These are phyloP conservation scores for Xestia rhomboidea DNA, from an alignment of 2,888 invertebrate genomes.

Conservation along the genomic window DNA sequence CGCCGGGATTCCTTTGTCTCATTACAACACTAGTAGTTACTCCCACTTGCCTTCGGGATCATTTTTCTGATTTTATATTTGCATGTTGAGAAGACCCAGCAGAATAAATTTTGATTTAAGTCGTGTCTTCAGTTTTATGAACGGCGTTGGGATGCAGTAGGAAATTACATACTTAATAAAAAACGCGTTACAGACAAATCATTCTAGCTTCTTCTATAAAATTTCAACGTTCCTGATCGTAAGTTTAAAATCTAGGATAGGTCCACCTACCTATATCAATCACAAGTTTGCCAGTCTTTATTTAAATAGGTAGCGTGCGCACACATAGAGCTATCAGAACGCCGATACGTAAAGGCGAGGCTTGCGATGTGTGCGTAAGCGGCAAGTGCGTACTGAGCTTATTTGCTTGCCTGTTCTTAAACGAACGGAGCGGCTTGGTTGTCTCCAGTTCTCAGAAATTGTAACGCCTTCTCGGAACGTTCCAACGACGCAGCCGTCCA, in stretches of 20 bases:
- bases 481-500: conserved; percentile 85
- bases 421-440: conserved; percentile 85
- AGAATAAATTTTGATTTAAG: not conserved
- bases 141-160: not conserved
- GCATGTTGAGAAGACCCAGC: not conserved
- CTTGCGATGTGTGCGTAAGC: conserved; percentile 68
- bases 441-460: conserved; percentile 90
- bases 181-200: not conserved
- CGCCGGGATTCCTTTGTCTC: conserved; percentile 91
- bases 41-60: conserved; percentile 57
- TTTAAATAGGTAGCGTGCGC: conserved; percentile 57
- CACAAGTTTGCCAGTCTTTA: conserved; percentile 53
- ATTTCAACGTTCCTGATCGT: conserved; percentile 11
- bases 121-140: not conserved
- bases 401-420: conserved; percentile 85
- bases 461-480: conserved; percentile 90
- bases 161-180: not conserved
- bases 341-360: conserved; percentile 55
- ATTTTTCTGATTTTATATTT: conserved; percentile 46
- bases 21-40: conserved; percentile 80
- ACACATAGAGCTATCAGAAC: conserved; percentile 56
- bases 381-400: conserved; percentile 84
- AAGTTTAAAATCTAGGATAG: conserved; percentile 15
- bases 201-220: conserved; percentile 13
- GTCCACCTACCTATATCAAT: conserved; percentile 39